Base-by-base conservation (phyloP, 2,113 vertebrate species). In the Talpa occidentalis region DNA sequence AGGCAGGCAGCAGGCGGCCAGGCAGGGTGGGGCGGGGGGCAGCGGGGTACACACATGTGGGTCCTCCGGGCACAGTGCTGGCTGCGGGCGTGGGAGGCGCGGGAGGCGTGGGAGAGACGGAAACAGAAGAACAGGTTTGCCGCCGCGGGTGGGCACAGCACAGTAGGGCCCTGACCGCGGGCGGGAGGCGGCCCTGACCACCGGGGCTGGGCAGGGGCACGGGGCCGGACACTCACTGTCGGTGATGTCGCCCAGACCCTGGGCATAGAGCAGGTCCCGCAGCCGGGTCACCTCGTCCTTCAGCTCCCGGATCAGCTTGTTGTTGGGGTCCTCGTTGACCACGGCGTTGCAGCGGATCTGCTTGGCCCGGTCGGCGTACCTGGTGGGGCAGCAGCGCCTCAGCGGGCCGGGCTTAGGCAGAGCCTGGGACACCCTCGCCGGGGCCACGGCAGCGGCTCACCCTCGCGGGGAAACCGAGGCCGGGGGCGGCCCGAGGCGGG, bases 261-360 rank as follows among this genome's bases (percentile, higher is more conserved):
- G 99, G 82, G 99, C 98, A 0, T 98, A 99, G 16, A 99, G 99
- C 5, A 99, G 99, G 56, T 99, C 99, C 12, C 99, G 99, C 92
- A 99, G 98, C 3, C 99, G 99, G 0, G 99, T 99, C 98, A 99
- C 99, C 96, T 99, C 99, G 0, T 99, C 99, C 98, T 99, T 99
- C 93, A 99, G 99, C 97, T 99, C 99, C 0, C 99, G 98, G 97
- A 99, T 99, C 95, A 99, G 97, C 17, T 99, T 99, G 98, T 99
- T 99, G 98, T 99, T 99, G 95, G 99, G 99, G 94, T 99, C 99
- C 97, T 99, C 99, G 0, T 99, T 99, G 97, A 99, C 99, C 94
- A 99, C 98, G 0, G 99, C 99, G 0, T 99, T 99, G 86, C 99
- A 99, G 86, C 99, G 99, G 95, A 99, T 99, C 98, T 99, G 99